phyloP scores from a whole-genome alignment of 2,797 vertebrate species.

The Parauchenoglanis punctatus region DNA sequence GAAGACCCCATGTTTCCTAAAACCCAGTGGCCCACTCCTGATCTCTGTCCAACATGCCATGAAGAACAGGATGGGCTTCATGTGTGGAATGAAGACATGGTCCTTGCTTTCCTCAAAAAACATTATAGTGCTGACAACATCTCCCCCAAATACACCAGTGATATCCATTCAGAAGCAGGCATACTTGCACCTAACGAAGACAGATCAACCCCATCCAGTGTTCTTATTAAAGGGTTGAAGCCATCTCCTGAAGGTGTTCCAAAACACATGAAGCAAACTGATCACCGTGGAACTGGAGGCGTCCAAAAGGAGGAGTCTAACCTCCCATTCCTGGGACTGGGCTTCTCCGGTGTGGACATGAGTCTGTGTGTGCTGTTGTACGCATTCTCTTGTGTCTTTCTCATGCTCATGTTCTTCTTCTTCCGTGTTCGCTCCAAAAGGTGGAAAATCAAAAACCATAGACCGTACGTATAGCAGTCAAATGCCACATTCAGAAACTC shows the following conservation, averaged over 20 bases:
- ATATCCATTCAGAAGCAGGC: conserved; percentile 33
- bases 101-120: conserved; percentile 82
- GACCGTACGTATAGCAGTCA: conserved; percentile 74
- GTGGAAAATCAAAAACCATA: conserved; percentile 78
- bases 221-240: conserved; percentile 28
- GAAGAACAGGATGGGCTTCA: conserved; percentile 84
- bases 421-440: conserved; percentile 85
- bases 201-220: conserved; percentile 19
- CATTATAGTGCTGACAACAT: conserved; percentile 82
- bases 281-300: not conserved
- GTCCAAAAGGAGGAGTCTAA: conserved; percentile 57
- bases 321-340: conserved; percentile 77
- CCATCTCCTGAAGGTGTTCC: conserved; percentile 35
- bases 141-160: conserved; percentile 68
- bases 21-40: conserved; percentile 86
- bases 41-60: conserved; percentile 86
- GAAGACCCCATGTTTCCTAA: conserved; percentile 93
- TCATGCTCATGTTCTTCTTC: conserved; percentile 94
- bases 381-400: conserved; percentile 83
- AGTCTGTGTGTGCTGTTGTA: conserved; percentile 92
- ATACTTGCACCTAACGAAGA: conserved; percentile 24
- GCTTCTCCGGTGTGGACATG: conserved; percentile 94
- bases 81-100: conserved; percentile 82
- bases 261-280: conserved; percentile 42
- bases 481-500: conserved; percentile 43